These are phyloP conservation scores for Drosophila arawakana DNA, from an alignment of 1,140 invertebrate genomes.

Conservation along the genomic window DNA sequence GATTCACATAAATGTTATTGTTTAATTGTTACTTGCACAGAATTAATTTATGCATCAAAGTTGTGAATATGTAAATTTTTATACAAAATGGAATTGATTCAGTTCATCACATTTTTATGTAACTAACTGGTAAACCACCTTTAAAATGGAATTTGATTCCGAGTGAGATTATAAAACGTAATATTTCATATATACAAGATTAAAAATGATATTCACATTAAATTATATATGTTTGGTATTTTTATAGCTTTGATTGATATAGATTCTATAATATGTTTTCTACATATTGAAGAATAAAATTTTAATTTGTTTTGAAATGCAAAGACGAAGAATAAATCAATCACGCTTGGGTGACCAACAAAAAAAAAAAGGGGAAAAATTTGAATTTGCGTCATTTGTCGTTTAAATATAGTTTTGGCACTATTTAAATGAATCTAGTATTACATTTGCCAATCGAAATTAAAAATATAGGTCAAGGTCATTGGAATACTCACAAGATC, in stretches of 20 bases:
- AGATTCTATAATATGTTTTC: not conserved
- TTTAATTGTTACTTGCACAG: not conserved
- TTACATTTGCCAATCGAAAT: conserved; percentile 12
- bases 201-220: not conserved
- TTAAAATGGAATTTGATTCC: not conserved
- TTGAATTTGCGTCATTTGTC: conserved; percentile 23
- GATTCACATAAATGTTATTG: conserved; percentile 15
- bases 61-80: not conserved
- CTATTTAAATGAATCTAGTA: conserved; percentile 23
- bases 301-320: not conserved
- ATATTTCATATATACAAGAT: not conserved
- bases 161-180: not conserved
- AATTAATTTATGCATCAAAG: not conserved
- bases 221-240: not conserved
- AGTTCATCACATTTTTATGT: not conserved
- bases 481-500: conserved; percentile 29
- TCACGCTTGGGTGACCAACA: not conserved
- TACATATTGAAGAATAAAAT: not conserved
- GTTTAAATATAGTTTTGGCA: conserved; percentile 17
- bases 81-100: not conserved
- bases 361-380: not conserved
- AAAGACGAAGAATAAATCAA: conserved; percentile 12
- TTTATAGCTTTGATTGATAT: conserved; percentile 1
- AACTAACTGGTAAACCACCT: not conserved
- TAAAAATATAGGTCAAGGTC: conserved; percentile 60